Evolutionary conservation across 2,797 vertebrate species (phyloP).

Genomic region (Melanotaenia maccullochi): DNA sequence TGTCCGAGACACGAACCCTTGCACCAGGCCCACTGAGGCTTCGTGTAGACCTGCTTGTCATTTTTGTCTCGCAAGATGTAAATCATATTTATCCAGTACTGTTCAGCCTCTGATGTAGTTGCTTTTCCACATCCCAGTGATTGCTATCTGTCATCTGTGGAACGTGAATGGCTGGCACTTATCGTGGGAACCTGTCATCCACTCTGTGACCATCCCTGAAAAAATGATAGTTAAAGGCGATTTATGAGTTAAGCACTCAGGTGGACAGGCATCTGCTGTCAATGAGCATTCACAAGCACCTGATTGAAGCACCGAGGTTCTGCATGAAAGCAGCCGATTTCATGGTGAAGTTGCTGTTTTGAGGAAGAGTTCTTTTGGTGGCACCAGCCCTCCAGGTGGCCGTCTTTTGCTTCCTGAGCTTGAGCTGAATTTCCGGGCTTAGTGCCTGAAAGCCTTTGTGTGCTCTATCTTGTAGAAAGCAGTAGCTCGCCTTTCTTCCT

Average conservation of each 20-base stretch:
- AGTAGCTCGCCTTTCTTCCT: constrained; percentile 49
- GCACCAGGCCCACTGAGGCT: constrained; percentile 4
- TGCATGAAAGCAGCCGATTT: constrained; percentile 28
- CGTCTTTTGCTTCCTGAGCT: constrained; percentile 37
- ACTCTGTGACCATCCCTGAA: constrained; percentile 26
- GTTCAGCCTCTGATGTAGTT: constrained; percentile 41
- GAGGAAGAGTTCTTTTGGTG: constrained; percentile 36
- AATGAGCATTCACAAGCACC: constrained; percentile 19
- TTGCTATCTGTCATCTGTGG: constrained; percentile 50
- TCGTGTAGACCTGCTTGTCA: constrained; percentile 11
- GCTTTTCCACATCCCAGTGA: constrained; percentile 51
- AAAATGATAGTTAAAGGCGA: constrained; percentile 30
- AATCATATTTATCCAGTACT: constrained; percentile 48
- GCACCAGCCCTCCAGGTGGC: constrained; percentile 44
- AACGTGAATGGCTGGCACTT: constrained; percentile 18
- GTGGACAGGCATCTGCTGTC: constrained; percentile 34
- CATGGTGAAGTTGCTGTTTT: constrained; percentile 13
- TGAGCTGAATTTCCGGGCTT: constrained; percentile 48
- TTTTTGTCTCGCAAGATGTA: constrained; percentile 51
- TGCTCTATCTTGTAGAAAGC: constrained; percentile 49
- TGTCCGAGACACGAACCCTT: constrained; percentile 18
- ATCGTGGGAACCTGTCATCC: constrained; percentile 34
- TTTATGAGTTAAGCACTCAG: constrained; percentile 13
- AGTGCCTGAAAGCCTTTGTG: constrained; percentile 51
- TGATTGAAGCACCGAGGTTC: constrained; percentile 3